Evolutionary conservation across 2,797 vertebrate species (phyloP), one percentile per base, ranked within the genome.

Genomic region (Gouania willdenowi): DNA sequence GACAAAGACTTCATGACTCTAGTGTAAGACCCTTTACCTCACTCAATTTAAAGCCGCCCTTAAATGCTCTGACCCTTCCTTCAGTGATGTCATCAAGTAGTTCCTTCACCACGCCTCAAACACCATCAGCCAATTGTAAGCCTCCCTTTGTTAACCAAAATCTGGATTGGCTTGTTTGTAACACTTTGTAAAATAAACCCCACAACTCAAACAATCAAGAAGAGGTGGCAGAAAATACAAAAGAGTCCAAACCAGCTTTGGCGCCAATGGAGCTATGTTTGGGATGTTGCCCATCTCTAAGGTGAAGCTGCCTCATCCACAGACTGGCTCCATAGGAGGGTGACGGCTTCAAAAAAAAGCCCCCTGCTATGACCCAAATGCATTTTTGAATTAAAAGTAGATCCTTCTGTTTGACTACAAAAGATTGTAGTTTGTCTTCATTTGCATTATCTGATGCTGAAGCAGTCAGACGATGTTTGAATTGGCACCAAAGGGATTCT

Each of bases 341-440:
- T 61, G 78, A 72, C 65, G 67, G 54, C 76, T 82, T 81, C 66
- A 76, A 68, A 77, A 52, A n/a, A 3, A 50, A 37, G 25, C 69
- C 79, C 48, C 63, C 74, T 34, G 4, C 68, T 58, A 55, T 36
- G 65, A 37, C 57, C 65, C 62, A 80, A 79, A 86, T 79, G 68
- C 71, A 63, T 72, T 83, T 86, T 66, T 66, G 71, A 82, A 88
- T 71, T 61, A 72, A 79, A 71, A 76, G 36, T 66, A 63, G 68
- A 76, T 70, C 52, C 70, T 40, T 47, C 73, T 75, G 77, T 71
- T 79, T 49, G 56, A 72, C 70, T 64, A 67, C 47, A 75, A 64
- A 75, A 71, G 67, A 38, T 66, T 38, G 41, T 11, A 62, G 58
- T 69, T 66, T 50, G 58, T 79, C 66, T 79, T 71, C 40, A 53